Base-by-base conservation (phyloP, 2,113 vertebrate genomes). In the Larimichthys polyactis region DNA sequence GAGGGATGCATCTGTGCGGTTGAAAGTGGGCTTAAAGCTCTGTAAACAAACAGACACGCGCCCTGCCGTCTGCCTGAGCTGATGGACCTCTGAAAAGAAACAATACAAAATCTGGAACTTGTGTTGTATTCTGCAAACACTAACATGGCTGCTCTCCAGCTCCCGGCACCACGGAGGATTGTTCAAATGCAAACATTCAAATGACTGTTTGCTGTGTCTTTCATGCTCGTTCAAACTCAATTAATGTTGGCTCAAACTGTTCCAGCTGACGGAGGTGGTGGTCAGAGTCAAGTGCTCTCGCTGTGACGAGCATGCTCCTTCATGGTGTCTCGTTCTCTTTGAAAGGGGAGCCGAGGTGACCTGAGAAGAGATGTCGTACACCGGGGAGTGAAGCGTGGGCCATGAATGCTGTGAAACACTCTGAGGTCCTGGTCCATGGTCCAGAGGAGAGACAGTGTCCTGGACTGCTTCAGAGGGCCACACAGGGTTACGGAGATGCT, bases 1-100 rank as follows among this genome's bases (percentile, higher is more conserved):
- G 78, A 91, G 91, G 92, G 89, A 94, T 90, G 93, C 83, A 72
- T 92, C 95, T 81, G 11, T 63, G 79, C 78, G 91, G 94, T 93
- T 91, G 84, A 87, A 93, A 95, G 88, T 72, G 90, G 91, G 92
- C 93, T 96, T 95, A 89, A 36, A 87, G 88, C 91, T 96, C 93
- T 96, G 93, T 96, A 97, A 98, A 97, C 96, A 97, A 95, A 94
- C 91, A 95, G 93, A 87, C 90, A 88, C 90, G 86, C 84, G 90
- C 90, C 87, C 90, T 81, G 92, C 86, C 75, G 92, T 87, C 85
- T 95, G 95, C 94, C 77, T 65, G 93, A 88, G 91, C 90, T 81
- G 81, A 82, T 86, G 87, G 90, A 87, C 83, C 90, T 87, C 81
- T 64, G 67, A 81, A 70, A 57, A 91, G 84, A 88, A 90, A 90